phyloP scores from a whole-genome alignment of 2,888 invertebrate species.

The Margaritifera margaritifera region DNA sequence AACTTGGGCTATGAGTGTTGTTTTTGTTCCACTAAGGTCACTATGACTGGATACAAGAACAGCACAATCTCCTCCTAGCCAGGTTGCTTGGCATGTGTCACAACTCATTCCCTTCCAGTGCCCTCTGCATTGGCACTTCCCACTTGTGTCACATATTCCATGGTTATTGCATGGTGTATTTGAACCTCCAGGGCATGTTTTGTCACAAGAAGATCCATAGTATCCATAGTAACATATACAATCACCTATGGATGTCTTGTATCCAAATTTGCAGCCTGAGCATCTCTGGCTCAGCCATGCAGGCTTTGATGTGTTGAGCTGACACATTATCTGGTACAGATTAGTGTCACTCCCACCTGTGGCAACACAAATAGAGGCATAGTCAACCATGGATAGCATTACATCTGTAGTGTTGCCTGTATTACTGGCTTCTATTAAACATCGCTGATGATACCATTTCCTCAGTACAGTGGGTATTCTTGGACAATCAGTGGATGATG shows the following conservation, averaged over 20 bases:
- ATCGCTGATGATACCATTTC: conserved; percentile 43
- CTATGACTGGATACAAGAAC: conserved; percentile 29
- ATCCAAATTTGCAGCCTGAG: conserved; percentile 45
- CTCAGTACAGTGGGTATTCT: conserved; percentile 19
- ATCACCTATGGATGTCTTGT: conserved; percentile 8
- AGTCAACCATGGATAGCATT: conserved; percentile 44
- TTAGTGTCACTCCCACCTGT: conserved; percentile 16
- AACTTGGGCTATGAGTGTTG: conserved; percentile 43
- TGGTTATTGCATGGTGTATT: conserved; percentile 45
- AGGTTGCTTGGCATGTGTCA: conserved; percentile 38
- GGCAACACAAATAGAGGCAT: conserved; percentile 29
- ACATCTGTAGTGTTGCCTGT: conserved; percentile 33
- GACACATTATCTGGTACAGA: conserved; percentile 28
- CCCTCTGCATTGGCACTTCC: conserved; percentile 46
- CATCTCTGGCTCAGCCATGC: conserved; percentile 47
- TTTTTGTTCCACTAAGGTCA: conserved; percentile 13
- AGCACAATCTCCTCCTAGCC: conserved; percentile 51
- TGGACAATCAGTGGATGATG: conserved; percentile 32
- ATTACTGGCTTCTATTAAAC: conserved; percentile 34
- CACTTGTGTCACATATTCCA: conserved; percentile 43
- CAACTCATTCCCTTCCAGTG: conserved; percentile 48
- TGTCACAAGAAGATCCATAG: conserved; percentile 48
- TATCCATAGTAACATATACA: conserved; percentile 55
- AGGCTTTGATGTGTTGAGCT: conserved; percentile 27
- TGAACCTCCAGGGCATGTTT: conserved; percentile 49